Evolutionary conservation across 2,888 invertebrate genomes (phyloP).

Genomic region (Didymodactylos carnosus): DNA sequence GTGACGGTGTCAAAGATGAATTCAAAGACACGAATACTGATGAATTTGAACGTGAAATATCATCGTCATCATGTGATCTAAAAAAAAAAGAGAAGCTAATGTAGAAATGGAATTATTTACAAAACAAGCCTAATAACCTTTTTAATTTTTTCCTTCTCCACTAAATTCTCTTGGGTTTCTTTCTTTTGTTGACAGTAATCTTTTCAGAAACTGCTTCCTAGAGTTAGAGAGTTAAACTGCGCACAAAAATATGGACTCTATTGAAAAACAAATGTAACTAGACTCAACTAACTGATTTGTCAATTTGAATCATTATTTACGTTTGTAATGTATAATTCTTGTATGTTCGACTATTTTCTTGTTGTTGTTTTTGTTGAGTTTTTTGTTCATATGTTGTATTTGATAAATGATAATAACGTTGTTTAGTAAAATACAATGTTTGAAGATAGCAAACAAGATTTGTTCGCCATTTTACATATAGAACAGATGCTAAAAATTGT

Average conservation of each 20-base stretch:
- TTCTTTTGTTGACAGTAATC: no score
- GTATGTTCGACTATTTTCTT: not conserved
- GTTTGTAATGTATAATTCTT: not conserved
- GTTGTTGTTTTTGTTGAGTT: not conserved
- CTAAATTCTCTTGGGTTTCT: no score
- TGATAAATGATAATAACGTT: not conserved
- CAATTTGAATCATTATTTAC: no score
- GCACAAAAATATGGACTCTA: no score
- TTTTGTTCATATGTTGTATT: not conserved
- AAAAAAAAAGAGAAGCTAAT: not conserved
- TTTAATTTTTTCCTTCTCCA: no score
- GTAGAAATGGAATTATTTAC: not conserved
- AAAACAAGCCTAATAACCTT: not conserved
- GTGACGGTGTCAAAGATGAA: no score
- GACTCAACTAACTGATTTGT: no score
- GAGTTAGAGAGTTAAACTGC: no score
- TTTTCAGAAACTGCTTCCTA: no score
- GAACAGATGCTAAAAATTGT: constrained; percentile 9
- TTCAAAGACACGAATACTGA: not conserved
- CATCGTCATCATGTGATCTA: not conserved
- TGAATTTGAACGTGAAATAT: not conserved
- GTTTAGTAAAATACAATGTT: not conserved
- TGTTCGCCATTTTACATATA: constrained; percentile 7
- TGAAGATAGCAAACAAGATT: not conserved
- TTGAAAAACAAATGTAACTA: no score